Evolutionary conservation across 2,888 invertebrate genomes (phyloP).

Genomic region (Lingula anatina): DNA sequence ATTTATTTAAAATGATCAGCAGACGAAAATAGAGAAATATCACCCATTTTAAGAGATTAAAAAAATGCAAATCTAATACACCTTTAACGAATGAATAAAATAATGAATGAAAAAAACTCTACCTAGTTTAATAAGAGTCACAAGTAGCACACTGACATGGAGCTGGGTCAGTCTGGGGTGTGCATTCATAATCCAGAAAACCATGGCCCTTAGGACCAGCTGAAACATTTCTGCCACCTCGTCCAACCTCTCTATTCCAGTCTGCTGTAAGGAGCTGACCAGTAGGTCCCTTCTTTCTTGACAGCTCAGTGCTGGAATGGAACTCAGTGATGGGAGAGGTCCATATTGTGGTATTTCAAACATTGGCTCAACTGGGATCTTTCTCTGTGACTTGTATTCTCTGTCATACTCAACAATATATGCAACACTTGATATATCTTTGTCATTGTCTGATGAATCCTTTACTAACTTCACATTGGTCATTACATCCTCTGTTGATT

Average conservation of each 20-base stretch:
- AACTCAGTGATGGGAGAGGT: conserved; percentile 13
- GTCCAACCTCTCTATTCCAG: neutral
- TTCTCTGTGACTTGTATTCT: conserved; percentile 19
- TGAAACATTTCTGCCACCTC: conserved; percentile 8
- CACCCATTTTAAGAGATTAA: too few species aligned
- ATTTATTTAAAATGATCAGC: too few species aligned
- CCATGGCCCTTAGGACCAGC: conserved; percentile 13
- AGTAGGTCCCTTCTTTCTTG: conserved; percentile 5
- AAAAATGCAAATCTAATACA: too few species aligned
- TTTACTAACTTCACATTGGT: too few species aligned
- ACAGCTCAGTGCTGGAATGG: conserved; percentile 6
- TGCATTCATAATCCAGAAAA: conserved; percentile 26
- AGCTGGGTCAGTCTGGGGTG: conserved; percentile 19
- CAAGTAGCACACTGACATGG: conserved; percentile 18
- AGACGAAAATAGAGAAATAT: too few species aligned
- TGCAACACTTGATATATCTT: neutral
- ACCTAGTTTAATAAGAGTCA: conserved; percentile 15
- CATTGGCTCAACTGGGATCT: conserved; percentile 15
- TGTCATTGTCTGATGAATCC: too few species aligned
- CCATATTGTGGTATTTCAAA: conserved; percentile 9
- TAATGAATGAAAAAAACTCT: too few species aligned
- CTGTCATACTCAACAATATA: conserved; percentile 32
- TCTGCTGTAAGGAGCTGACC: neutral
- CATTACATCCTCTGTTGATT: too few species aligned
- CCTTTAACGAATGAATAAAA: too few species aligned